phyloP scores from a whole-genome alignment of 2,888 invertebrate genomes.

The Crioceris asparagi region DNA sequence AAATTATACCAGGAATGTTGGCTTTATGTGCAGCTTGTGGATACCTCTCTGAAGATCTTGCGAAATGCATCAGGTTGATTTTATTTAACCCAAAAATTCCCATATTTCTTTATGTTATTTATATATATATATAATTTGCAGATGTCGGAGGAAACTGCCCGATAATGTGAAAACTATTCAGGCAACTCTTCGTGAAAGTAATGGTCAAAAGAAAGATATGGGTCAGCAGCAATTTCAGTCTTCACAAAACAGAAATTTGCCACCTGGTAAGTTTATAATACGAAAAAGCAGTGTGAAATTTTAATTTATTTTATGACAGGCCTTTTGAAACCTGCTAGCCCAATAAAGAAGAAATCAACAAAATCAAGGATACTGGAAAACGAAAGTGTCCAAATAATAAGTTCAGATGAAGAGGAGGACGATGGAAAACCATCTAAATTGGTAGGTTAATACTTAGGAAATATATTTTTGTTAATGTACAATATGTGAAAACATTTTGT shows the following conservation, averaged over 20 bases:
- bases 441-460: neutral
- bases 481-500: neutral
- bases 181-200: constrained; percentile 22
- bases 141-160: constrained; percentile 59
- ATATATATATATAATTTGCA: too few species aligned
- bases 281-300: too few species aligned
- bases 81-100: neutral
- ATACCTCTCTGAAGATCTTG: constrained; percentile 66
- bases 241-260: neutral
- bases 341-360: constrained; percentile 16
- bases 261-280: neutral
- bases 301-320: constrained; percentile 1
- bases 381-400: constrained; percentile 54
- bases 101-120: neutral
- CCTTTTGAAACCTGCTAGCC: constrained; percentile 9
- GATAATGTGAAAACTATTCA: constrained; percentile 54
- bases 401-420: constrained; percentile 57
- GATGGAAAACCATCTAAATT: constrained; percentile 13
- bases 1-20: constrained; percentile 57
- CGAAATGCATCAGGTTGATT: constrained; percentile 51
- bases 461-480: neutral
- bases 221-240: neutral
- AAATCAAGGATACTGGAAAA: constrained; percentile 35
- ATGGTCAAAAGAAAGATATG: too few species aligned
- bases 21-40: constrained; percentile 77